Percentiles rank a stretch among this genome's conserved stretches.
Evolutionary conservation across 2,113 vertebrate genomes (phyloP).

Genomic region (Hepsetus odoe): DNA sequence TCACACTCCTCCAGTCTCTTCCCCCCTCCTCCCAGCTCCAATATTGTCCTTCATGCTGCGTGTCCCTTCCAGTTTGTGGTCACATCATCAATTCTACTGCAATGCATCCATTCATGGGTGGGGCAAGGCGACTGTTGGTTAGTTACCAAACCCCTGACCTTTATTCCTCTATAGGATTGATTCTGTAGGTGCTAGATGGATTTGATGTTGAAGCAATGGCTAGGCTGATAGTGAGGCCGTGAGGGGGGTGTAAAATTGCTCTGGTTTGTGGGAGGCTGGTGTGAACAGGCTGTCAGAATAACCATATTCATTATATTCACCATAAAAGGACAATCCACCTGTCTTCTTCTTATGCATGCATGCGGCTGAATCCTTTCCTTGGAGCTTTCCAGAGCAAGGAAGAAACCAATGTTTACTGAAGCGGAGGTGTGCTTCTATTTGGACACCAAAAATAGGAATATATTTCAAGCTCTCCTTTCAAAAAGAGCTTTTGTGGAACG

Average conservation of each 20-base stretch:
- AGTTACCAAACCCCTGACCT: conserved; percentile 5
- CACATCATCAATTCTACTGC: conserved; percentile 17
- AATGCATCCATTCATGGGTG: background rate
- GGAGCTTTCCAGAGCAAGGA: background rate
- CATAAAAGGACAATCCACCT: conserved; percentile 27
- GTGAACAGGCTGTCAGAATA: conserved; percentile 41
- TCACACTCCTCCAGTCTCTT: background rate
- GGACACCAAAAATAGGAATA: background rate
- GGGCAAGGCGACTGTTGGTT: background rate
- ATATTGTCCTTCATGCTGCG: conserved; percentile 32
- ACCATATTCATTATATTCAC: conserved; percentile 31
- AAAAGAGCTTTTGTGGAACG: conserved; percentile 3
- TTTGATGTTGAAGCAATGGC: conserved; percentile 6
- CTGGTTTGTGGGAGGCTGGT: conserved; percentile 19
- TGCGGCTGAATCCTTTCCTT: background rate
- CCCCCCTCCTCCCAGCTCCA: background rate
- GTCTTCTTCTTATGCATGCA: background rate
- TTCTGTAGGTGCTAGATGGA: conserved; percentile 18
- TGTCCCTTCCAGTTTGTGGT: background rate
- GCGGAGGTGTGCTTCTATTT: background rate
- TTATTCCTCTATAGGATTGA: conserved; percentile 20
- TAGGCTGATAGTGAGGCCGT: conserved; percentile 9
- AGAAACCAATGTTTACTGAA: background rate
- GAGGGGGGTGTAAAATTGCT: conserved; percentile 30
- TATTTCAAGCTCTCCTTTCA: background rate